phyloP scores from a whole-genome alignment of 1,140 invertebrate genomes.

The Ooceraea biroi region DNA sequence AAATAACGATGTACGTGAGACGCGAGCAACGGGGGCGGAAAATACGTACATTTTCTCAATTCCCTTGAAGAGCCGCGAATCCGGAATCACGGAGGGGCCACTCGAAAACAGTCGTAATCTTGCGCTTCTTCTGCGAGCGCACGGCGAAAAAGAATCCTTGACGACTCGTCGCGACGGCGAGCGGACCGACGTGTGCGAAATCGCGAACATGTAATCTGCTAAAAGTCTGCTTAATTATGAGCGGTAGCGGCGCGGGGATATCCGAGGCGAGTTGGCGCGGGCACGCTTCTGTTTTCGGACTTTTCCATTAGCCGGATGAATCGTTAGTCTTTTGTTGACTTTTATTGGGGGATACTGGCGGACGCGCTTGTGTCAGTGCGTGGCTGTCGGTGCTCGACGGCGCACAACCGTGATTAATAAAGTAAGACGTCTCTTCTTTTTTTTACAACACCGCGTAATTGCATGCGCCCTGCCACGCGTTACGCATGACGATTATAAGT shows the following conservation, averaged over 20 bases:
- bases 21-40: not conserved
- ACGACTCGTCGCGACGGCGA: conserved; percentile 51
- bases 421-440: conserved; percentile 60
- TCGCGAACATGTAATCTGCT: conserved; percentile 84
- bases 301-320: conserved; percentile 87
- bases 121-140: not conserved
- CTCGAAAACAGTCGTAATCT: conserved; percentile 56
- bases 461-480: not conserved
- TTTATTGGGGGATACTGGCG: conserved; percentile 84
- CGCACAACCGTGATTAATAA: conserved; percentile 71
- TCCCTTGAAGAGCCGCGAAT: not conserved
- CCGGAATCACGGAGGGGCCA: not conserved
- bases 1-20: conserved; percentile 40
- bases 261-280: conserved; percentile 71
- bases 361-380: conserved; percentile 66
- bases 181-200: conserved; percentile 53
- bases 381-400: conserved; percentile 25
- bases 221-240: conserved; percentile 86
- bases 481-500: conserved; percentile 1
- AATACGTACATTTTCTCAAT: conserved; percentile 24
- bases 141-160: conserved; percentile 60
- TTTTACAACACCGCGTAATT: conserved; percentile 32
- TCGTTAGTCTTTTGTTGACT: conserved; percentile 87
- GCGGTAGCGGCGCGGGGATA: conserved; percentile 73
- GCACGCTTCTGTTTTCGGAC: conserved; percentile 85